Conservation (phyloP, 2,113 vertebrate genomes). For the Oreochromis niloticus region DNA sequence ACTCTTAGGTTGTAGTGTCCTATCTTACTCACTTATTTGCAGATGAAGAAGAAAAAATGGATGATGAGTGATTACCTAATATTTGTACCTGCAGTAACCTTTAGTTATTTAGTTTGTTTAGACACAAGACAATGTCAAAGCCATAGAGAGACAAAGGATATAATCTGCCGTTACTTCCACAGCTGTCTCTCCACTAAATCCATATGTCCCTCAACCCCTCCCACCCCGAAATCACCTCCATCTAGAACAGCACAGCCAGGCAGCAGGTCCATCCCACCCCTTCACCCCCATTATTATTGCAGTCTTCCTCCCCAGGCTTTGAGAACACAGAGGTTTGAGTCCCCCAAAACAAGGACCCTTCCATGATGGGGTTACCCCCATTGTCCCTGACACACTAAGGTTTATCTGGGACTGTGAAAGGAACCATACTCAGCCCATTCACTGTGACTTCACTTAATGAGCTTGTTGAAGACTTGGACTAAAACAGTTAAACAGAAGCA, state of each 20-base stretch:
- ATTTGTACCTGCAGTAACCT: background rate
- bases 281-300: background rate
- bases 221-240: background rate
- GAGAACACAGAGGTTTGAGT: slow-evolving; percentile 30
- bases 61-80: background rate
- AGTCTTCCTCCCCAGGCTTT: slow-evolving; percentile 11
- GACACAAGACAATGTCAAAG: background rate
- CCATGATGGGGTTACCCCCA: slow-evolving; percentile 23
- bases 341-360: slow-evolving; percentile 50
- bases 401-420: slow-evolving; percentile 61
- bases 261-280: slow-evolving; percentile 5
- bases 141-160: background rate
- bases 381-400: slow-evolving; percentile 51
- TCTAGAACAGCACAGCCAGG: slow-evolving; percentile 10
- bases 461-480: slow-evolving; percentile 49
- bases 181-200: slow-evolving; percentile 5
- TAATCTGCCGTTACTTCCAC: background rate
- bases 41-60: background rate
- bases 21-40: background rate
- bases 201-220: slow-evolving; percentile 39
- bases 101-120: background rate
- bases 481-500: slow-evolving; percentile 48
- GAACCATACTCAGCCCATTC: slow-evolving; percentile 38
- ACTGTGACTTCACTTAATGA: slow-evolving; percentile 55
- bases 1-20: background rate